A percentile compares a stretch with the other conserved stretches of the same genome.
Evolutionary conservation across 2,888 invertebrate genomes (phyloP).

Genomic region (Oscheius myriophilus): DNA sequence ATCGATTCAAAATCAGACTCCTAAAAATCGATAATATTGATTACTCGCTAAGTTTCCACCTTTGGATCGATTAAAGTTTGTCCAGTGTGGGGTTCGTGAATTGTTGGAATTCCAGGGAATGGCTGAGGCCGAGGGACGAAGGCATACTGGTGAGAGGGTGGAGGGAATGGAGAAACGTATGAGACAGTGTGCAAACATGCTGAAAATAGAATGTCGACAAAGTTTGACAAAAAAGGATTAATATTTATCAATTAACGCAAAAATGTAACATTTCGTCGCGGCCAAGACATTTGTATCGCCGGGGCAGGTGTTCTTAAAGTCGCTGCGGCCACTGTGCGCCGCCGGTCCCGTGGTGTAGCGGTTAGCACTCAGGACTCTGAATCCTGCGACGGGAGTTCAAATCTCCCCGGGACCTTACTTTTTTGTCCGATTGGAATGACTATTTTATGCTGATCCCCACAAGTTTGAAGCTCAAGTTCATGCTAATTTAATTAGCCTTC

Average conservation of each 20-base stretch:
- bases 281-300: neutral
- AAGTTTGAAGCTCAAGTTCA: too few relatives aligned
- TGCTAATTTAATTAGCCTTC: too few relatives aligned
- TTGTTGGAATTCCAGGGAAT: constrained; percentile 42
- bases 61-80: constrained; percentile 42
- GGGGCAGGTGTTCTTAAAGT: too few relatives aligned
- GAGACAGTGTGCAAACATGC: constrained; percentile 44
- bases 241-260: neutral
- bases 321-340: too few relatives aligned
- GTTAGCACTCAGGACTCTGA: constrained; percentile 53
- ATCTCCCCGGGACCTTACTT: constrained; percentile 13
- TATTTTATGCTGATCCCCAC: too few relatives aligned
- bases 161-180: constrained; percentile 34
- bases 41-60: neutral
- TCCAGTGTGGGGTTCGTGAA: constrained; percentile 53
- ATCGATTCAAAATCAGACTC: constrained; percentile 62
- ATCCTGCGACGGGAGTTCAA: constrained; percentile 42
- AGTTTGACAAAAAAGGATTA: too few relatives aligned
- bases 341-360: constrained; percentile 71
- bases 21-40: constrained; percentile 52
- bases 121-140: constrained; percentile 35
- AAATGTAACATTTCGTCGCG: neutral
- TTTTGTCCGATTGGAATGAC: too few relatives aligned
- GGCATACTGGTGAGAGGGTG: constrained; percentile 42
- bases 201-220: too few relatives aligned